Percentiles rank a stretch among this genome's conserved stretches.
Conservation (phyloP, 1,140 invertebrate species). For the Amphibalanus amphitrite region DNA sequence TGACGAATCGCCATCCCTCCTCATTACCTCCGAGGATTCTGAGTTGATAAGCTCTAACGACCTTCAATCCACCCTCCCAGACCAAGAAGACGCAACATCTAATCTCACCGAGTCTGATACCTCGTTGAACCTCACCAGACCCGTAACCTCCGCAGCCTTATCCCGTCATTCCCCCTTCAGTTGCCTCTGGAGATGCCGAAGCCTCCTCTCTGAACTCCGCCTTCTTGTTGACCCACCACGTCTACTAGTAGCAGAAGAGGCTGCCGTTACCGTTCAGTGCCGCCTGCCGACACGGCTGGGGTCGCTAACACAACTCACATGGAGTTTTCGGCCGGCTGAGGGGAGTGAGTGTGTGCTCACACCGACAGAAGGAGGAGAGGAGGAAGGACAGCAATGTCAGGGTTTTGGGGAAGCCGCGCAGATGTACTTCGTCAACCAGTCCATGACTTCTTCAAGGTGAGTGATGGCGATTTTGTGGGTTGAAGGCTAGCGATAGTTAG, state of each 20-base stretch:
- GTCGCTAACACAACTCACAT: background rate
- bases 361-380: no score
- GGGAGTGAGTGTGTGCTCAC: no score
- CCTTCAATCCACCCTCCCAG: no score
- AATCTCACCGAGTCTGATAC: no score
- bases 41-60: no score
- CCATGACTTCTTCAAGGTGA: background rate
- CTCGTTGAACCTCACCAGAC: no score
- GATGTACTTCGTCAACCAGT: background rate
- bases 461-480: background rate
- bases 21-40: no score
- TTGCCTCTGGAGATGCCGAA: background rate
- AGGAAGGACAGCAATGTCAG: background rate
- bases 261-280: background rate
- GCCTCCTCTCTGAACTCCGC: background rate
- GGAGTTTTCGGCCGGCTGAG: background rate
- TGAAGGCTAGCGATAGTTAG: no score
- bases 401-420: background rate
- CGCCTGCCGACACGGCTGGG: background rate
- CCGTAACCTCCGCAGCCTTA: no score
- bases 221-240: background rate
- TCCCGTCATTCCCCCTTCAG: no score
- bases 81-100: no score
- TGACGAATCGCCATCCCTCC: no score
- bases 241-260: background rate